A percentile compares a stretch with the other conserved stretches of the same genome.
These are phyloP conservation scores for Cyclophora albipunctata DNA, from an alignment of 2,888 invertebrate genomes.

Conservation along the genomic window DNA sequence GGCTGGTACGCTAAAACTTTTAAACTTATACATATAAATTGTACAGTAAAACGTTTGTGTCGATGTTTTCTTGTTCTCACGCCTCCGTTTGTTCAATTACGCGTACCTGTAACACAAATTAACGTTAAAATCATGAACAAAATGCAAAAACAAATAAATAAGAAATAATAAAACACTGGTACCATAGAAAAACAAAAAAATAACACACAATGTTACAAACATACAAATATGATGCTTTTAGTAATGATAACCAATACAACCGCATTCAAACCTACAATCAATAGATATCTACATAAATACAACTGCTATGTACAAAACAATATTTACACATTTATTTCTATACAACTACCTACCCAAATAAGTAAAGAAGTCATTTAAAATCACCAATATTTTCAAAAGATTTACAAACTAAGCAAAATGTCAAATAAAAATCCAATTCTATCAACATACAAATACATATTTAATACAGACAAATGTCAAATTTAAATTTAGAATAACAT, in stretches of 20 bases:
- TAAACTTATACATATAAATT: slow-evolving; percentile 42
- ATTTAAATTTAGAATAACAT: not conserved
- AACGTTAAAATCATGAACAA: not conserved
- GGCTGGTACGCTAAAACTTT: slow-evolving; percentile 41
- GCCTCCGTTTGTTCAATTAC: slow-evolving; percentile 53
- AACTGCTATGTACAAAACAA: slow-evolving; percentile 6
- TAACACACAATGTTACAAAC: slow-evolving; percentile 19
- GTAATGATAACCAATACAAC: slow-evolving; percentile 6
- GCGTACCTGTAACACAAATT: not conserved
- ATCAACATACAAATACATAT: not conserved
- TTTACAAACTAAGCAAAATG: not conserved
- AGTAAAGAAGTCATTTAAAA: not conserved
- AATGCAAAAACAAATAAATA: slow-evolving; percentile 5
- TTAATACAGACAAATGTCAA: not conserved
- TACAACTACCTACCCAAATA: not conserved
- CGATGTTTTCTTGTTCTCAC: slow-evolving; percentile 47
- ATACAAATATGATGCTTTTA: slow-evolving; percentile 17
- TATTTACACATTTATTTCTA: not conserved
- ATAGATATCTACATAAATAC: slow-evolving; percentile 13
- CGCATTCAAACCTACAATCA: slow-evolving; percentile 3
- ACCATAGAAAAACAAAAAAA: slow-evolving; percentile 33
- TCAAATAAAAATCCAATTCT: not conserved
- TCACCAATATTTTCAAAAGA: not conserved
- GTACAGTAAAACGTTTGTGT: slow-evolving; percentile 50
- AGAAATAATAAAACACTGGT: slow-evolving; percentile 41